A percentile compares a stretch with the other conserved stretches of the same genome.
Evolutionary conservation across 2,888 invertebrate genomes (phyloP).

Genomic region (Alcis repandata): DNA sequence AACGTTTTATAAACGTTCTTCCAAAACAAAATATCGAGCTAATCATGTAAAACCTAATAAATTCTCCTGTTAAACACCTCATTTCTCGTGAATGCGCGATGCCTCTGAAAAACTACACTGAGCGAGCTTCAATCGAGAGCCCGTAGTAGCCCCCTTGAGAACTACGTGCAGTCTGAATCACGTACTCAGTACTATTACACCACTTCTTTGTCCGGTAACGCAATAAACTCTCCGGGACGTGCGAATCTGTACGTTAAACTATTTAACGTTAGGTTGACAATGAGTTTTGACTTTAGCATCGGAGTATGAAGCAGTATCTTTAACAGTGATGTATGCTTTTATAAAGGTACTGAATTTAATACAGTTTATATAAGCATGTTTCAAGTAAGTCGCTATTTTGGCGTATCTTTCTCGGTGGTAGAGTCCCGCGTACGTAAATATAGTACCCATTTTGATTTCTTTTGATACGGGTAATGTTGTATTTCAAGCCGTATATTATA

Average conservation of each 20-base stretch:
- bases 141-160: slow-evolving; percentile 4
- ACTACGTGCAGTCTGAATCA: slow-evolving; percentile 45
- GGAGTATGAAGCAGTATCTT: slow-evolving; percentile 3
- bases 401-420: not conserved
- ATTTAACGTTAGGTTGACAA: slow-evolving; percentile 18
- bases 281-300: slow-evolving; percentile 11
- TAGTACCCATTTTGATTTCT: no score
- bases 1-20: no score
- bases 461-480: no score
- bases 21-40: no score
- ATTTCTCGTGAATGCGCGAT: not conserved
- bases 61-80: not conserved
- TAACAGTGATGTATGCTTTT: not conserved
- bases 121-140: slow-evolving; percentile 9
- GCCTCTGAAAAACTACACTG: not conserved
- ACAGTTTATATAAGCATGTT: not conserved
- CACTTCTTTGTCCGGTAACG: slow-evolving; percentile 44
- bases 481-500: no score
- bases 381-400: not conserved
- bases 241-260: slow-evolving; percentile 30
- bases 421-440: not conserved
- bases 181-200: slow-evolving; percentile 45
- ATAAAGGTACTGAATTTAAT: not conserved
- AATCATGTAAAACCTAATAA: no score
- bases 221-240: slow-evolving; percentile 30